Evolutionary conservation across 2,113 vertebrate genomes (phyloP).

Genomic region (Erythrocercus mccallii): DNA sequence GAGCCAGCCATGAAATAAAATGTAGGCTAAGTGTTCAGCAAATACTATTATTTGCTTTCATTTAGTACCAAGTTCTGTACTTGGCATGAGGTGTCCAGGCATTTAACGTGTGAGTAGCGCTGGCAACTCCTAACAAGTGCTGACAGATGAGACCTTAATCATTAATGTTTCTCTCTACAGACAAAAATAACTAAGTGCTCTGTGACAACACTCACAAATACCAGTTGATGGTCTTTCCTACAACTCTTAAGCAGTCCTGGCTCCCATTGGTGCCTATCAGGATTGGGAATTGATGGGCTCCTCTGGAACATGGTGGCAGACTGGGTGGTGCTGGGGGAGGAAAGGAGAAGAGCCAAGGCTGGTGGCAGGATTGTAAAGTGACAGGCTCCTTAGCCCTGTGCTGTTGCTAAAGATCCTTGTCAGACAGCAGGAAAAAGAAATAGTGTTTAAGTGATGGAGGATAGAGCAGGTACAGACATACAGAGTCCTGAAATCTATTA

Average conservation of each 20-base stretch:
- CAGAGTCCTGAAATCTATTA: neutral
- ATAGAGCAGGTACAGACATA: neutral
- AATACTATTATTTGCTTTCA: neutral
- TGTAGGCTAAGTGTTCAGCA: neutral
- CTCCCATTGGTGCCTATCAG: neutral
- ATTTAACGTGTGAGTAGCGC: neutral
- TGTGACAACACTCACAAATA: neutral
- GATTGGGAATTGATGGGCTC: neutral
- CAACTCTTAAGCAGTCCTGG: neutral
- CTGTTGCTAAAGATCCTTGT: neutral
- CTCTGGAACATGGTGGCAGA: neutral
- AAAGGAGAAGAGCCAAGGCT: neutral
- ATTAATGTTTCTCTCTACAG: neutral
- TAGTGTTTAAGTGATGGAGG: neutral
- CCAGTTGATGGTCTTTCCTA: neutral
- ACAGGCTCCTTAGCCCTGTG: neutral
- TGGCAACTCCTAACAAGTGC: neutral
- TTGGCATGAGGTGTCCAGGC: neutral
- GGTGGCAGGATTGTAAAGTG: neutral
- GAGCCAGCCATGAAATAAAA: conserved; percentile 40
- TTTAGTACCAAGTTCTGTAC: neutral
- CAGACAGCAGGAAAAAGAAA: neutral
- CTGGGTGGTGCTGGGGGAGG: neutral
- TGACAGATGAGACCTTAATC: neutral
- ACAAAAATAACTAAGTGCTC: neutral